Percentiles rank a stretch among this genome's conserved stretches.
Conservation (phyloP, 2,888 invertebrate species). For the Schizaphis graminum region DNA sequence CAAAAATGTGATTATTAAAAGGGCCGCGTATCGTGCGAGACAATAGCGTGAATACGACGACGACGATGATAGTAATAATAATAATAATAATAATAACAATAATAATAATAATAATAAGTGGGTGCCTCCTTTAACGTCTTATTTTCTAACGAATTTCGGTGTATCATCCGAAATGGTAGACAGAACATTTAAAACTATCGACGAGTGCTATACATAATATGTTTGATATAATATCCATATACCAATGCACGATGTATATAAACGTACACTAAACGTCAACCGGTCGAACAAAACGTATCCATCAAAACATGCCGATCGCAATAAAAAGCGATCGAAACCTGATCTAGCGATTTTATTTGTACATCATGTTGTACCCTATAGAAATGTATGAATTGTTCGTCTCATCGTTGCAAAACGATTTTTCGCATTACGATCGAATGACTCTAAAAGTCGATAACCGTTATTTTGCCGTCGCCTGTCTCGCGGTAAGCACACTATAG, state of each 20-base stretch:
- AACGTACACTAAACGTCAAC: background rate
- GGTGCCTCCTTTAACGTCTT: background rate
- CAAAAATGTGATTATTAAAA: conserved; percentile 22
- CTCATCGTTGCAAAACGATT: background rate
- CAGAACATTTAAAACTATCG: background rate
- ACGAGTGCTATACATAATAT: background rate
- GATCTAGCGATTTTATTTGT: background rate
- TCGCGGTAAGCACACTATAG: background rate
- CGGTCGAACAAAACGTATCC: background rate
- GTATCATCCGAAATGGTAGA: background rate
- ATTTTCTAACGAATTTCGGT: background rate
- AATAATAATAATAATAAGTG: background rate
- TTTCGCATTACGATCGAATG: background rate
- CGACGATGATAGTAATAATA: background rate
- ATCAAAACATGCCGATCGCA: background rate
- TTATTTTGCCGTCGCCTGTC: background rate
- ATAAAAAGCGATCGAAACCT: background rate
- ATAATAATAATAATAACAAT: background rate
- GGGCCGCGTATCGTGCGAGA: background rate
- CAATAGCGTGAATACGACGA: background rate
- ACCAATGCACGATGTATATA: background rate
- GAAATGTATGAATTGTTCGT: background rate
- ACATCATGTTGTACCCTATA: background rate
- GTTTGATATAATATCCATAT: background rate
- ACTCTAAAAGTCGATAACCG: background rate